phyloP scores from a whole-genome alignment of 1,140 invertebrate genomes.

The Macrobrachium rosenbergii region DNA sequence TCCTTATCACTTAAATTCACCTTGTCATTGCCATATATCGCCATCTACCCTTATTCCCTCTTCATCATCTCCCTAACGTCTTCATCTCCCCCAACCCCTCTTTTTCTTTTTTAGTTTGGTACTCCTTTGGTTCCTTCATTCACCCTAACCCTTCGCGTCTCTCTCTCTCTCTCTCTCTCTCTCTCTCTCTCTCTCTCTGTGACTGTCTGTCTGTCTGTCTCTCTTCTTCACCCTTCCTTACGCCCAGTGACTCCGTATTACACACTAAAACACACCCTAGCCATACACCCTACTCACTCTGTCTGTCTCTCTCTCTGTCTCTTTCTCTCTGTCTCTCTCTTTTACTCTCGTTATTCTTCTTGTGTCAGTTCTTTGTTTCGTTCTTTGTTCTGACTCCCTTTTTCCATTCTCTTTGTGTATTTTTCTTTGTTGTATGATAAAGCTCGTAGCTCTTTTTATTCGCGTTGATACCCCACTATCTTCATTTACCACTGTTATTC shows the following conservation, averaged over 20 bases:
- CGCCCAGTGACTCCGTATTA: constrained; percentile 1
- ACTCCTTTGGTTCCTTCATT: neutral
- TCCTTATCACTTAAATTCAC: too few relatives aligned
- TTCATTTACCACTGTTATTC: too few relatives aligned
- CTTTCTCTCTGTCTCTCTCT: constrained; percentile 28
- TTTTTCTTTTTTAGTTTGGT: neutral
- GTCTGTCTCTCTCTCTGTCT: neutral
- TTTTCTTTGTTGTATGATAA: neutral
- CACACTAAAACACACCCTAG: neutral
- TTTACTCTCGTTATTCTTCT: neutral
- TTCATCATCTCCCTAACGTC: too few relatives aligned
- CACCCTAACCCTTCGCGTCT: neutral
- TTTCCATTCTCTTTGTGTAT: neutral
- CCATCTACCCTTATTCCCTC: too few relatives aligned
- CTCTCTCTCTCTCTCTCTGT: neutral
- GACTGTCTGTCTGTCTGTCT: constrained; percentile 13
- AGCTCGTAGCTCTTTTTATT: neutral
- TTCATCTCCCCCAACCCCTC: neutral
- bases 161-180: neutral
- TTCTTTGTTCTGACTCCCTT: neutral
- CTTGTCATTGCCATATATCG: too few relatives aligned
- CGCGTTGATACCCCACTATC: neutral
- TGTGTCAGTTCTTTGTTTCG: neutral
- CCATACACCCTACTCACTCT: neutral
- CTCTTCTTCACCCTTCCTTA: neutral